These are phyloP conservation scores for Tenthredo mesomela DNA, from an alignment of 2,888 invertebrate species.

Conservation along the genomic window DNA sequence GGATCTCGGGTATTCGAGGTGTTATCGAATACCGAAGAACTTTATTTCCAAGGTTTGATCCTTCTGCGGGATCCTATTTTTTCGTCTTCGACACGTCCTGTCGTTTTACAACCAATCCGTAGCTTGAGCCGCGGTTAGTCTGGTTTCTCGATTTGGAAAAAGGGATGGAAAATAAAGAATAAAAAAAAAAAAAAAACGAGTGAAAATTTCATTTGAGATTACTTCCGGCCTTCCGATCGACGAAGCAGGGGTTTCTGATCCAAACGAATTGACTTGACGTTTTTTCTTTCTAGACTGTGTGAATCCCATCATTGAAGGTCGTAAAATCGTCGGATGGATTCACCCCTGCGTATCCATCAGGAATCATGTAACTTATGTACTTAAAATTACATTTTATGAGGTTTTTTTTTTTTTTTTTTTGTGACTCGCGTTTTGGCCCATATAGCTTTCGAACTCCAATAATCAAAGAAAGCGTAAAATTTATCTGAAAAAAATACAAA, in stretches of 20 bases:
- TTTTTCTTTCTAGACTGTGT: background rate
- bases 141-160: background rate
- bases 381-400: background rate
- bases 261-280: background rate
- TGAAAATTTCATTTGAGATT: background rate
- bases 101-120: background rate
- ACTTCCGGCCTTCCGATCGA: slow-evolving; percentile 14
- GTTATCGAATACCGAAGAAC: background rate
- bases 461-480: background rate
- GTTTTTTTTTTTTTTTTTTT: background rate
- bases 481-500: background rate
- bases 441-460: background rate
- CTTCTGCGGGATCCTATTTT: background rate
- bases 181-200: background rate
- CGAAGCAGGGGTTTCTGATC: background rate
- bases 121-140: background rate
- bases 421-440: background rate
- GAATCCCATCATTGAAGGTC: background rate
- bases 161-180: background rate
- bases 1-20: background rate
- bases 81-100: background rate
- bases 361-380: background rate
- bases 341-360: background rate
- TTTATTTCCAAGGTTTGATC: background rate
- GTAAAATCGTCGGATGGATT: background rate